A percentile compares a stretch with the other conserved stretches of the same genome.
phyloP scores from a whole-genome alignment of 2,113 vertebrate genomes.

The Neomonachus schauinslandi region DNA sequence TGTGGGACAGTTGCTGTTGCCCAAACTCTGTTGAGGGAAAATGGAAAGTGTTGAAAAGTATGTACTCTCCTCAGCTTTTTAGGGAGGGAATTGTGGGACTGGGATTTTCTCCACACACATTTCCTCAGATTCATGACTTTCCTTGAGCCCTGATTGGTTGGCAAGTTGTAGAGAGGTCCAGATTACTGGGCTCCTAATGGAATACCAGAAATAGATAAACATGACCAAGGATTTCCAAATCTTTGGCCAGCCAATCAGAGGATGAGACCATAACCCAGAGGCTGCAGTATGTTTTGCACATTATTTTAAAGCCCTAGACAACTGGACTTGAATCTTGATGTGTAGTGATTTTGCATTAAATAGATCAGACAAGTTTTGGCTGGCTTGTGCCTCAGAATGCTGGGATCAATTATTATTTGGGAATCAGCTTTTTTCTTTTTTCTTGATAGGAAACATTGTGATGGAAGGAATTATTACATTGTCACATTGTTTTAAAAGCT shows the following conservation, averaged over 20 bases:
- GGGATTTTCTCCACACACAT: neutral
- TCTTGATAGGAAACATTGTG: conserved; percentile 59
- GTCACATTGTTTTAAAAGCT: conserved; percentile 56
- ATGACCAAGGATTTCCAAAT: conserved; percentile 75
- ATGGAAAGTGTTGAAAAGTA: conserved; percentile 1
- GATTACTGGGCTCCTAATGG: conserved; percentile 70
- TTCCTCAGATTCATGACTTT: neutral
- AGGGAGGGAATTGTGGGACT: neutral
- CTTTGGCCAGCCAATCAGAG: conserved; percentile 70
- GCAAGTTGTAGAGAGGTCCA: conserved; percentile 56
- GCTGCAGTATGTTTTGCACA: conserved; percentile 57
- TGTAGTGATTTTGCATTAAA: conserved; percentile 74
- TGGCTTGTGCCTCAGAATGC: neutral
- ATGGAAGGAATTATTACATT: conserved; percentile 60
- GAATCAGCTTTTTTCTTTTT: conserved; percentile 49
- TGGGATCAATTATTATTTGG: conserved; percentile 79
- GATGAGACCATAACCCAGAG: conserved; percentile 60
- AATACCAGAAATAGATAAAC: conserved; percentile 74
- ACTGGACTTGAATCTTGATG: conserved; percentile 71
- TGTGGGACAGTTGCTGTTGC: conserved; percentile 35
- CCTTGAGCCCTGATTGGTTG: conserved; percentile 42
- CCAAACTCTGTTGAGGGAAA: conserved; percentile 18
- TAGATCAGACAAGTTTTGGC: conserved; percentile 75
- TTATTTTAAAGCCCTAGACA: conserved; percentile 72
- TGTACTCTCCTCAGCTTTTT: neutral